Evolutionary conservation across 2,888 invertebrate species (phyloP).

Genomic region (Agonopterix heracliana): DNA sequence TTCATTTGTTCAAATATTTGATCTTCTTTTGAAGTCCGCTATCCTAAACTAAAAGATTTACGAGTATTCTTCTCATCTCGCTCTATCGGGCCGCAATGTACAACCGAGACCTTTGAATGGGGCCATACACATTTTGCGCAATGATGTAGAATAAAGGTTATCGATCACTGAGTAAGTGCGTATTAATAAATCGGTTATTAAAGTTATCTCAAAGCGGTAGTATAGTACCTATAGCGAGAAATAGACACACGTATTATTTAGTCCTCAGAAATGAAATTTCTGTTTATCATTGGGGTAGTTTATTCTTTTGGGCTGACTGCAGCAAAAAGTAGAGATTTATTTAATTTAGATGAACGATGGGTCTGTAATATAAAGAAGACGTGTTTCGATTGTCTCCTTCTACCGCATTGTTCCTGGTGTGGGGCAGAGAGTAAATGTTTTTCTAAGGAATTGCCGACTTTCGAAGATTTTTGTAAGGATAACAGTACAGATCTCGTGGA

Average conservation of each 20-base stretch:
- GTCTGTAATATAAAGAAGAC: slow-evolving; percentile 54
- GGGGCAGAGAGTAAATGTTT: slow-evolving; percentile 46
- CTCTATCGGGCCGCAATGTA: too few relatives aligned
- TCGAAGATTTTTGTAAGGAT: slow-evolving; percentile 39
- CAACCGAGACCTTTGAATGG: neutral
- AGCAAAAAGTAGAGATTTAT: slow-evolving; percentile 1
- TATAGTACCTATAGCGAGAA: neutral
- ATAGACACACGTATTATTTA: neutral
- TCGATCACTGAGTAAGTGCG: slow-evolving; percentile 43
- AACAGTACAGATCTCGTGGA: slow-evolving; percentile 38
- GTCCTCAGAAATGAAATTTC: neutral
- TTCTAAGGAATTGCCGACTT: slow-evolving; percentile 32
- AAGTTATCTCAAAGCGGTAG: neutral
- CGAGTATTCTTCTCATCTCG: too few relatives aligned
- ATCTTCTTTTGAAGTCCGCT: too few relatives aligned
- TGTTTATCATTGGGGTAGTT: neutral
- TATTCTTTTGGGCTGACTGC: neutral
- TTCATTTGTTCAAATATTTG: too few relatives aligned
- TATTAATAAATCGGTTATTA: slow-evolving; percentile 2
- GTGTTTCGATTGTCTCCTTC: slow-evolving; percentile 51
- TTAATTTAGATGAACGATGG: slow-evolving; percentile 44
- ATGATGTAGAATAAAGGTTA: slow-evolving; percentile 50
- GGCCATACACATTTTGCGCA: slow-evolving; percentile 26
- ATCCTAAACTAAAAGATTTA: too few relatives aligned
- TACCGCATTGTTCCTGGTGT: slow-evolving; percentile 65